These are phyloP conservation scores for Ispidina picta DNA, from an alignment of 2,797 vertebrate genomes.

Conservation along the genomic window DNA sequence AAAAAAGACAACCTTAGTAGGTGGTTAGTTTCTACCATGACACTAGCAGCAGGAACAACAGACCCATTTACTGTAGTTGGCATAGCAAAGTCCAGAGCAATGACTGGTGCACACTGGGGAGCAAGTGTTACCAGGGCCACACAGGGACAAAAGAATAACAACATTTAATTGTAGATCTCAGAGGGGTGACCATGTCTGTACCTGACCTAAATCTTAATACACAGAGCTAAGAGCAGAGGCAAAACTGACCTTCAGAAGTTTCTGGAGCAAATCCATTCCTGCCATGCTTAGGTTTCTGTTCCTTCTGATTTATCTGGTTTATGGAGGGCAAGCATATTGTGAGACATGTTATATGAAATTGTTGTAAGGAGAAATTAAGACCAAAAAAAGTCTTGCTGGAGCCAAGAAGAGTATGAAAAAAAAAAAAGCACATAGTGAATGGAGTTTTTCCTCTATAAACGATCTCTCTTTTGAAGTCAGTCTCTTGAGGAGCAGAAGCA, in stretches of 20 bases:
- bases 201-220: not conserved
- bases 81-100: not conserved
- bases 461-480: not conserved
- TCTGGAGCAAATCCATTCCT: not conserved
- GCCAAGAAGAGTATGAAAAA: not conserved
- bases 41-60: not conserved
- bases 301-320: not conserved
- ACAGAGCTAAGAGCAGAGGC: not conserved
- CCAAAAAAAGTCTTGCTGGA: not conserved
- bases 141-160: not conserved
- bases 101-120: fast-evolving
- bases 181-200: fast-evolving
- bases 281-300: not conserved
- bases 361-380: not conserved
- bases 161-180: not conserved
- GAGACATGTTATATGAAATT: not conserved
- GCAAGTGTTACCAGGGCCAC: not conserved
- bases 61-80: not conserved
- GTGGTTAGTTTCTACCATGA: not conserved
- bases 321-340: not conserved
- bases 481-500: not conserved
- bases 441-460: not conserved
- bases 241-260: constrained; percentile 23
- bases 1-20: not conserved
- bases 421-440: not conserved